Percentiles rank a stretch among this genome's conserved stretches.
Conservation (phyloP, 2,113 vertebrate genomes). For the Ptyas mucosa region DNA sequence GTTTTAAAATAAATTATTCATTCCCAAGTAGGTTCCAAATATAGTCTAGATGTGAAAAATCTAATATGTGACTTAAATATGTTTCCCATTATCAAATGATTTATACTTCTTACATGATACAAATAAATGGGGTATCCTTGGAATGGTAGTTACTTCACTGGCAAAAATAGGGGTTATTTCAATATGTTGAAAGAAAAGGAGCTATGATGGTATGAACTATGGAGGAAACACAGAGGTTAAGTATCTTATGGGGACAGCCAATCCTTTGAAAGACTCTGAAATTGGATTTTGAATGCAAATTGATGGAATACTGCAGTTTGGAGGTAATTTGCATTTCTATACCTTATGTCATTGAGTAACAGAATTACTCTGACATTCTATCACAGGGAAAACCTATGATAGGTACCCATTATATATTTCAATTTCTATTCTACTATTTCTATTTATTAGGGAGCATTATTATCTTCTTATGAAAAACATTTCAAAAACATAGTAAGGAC, state of each 20-base stretch:
- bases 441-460: neutral
- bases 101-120: neutral
- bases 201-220: neutral
- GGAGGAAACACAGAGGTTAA: conserved; percentile 53
- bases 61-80: neutral
- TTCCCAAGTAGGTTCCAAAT: neutral
- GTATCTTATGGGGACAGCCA: conserved; percentile 37
- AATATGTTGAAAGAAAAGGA: conserved; percentile 22
- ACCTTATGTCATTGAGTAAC: conserved; percentile 48
- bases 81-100: neutral
- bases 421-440: neutral
- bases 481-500: neutral
- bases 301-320: conserved; percentile 66
- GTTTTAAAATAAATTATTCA: neutral
- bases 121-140: neutral
- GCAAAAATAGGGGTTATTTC: conserved; percentile 15
- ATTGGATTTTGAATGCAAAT: conserved; percentile 75
- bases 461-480: neutral
- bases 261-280: conserved; percentile 58
- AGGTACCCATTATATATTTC: conserved; percentile 1
- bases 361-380: conserved; percentile 22
- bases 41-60: neutral
- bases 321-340: conserved; percentile 67
- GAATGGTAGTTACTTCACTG: neutral
- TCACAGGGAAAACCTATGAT: conserved; percentile 17